Percentiles rank a stretch among this genome's conserved stretches.
phyloP scores from a whole-genome alignment of 2,888 invertebrate species.

The Ceriagrion tenellum region DNA sequence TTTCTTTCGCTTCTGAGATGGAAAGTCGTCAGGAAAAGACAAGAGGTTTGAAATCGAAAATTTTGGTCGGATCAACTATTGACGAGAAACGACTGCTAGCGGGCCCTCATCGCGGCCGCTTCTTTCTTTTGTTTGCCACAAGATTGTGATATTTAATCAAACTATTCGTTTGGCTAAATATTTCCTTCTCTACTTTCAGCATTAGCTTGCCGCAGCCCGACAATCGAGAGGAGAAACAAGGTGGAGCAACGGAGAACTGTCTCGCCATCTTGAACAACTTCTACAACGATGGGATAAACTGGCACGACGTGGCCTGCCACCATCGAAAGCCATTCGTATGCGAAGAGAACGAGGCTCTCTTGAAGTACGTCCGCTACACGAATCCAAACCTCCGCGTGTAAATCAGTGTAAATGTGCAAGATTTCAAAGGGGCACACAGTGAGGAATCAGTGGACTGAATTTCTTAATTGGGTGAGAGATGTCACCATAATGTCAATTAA shows the following conservation, averaged over 20 bases:
- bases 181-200: background rate
- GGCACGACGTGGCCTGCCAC: conserved; percentile 95
- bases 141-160: background rate
- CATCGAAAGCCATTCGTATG: conserved; percentile 94
- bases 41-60: too few relatives aligned
- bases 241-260: conserved; percentile 92
- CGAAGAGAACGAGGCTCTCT: conserved; percentile 91
- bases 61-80: too few relatives aligned
- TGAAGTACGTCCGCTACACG: conserved; percentile 41
- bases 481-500: background rate
- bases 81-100: too few relatives aligned
- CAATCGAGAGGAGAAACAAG: conserved; percentile 89
- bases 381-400: conserved; percentile 28
- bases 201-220: conserved; percentile 91
- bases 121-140: background rate
- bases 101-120: background rate
- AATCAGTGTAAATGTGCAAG: background rate
- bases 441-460: background rate
- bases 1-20: too few relatives aligned
- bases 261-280: conserved; percentile 92
- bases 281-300: conserved; percentile 94
- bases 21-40: too few relatives aligned
- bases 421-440: background rate
- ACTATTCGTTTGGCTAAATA: background rate
- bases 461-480: background rate